phyloP scores from a whole-genome alignment of 2,113 vertebrate genomes.

The Phoenicopterus ruber region DNA sequence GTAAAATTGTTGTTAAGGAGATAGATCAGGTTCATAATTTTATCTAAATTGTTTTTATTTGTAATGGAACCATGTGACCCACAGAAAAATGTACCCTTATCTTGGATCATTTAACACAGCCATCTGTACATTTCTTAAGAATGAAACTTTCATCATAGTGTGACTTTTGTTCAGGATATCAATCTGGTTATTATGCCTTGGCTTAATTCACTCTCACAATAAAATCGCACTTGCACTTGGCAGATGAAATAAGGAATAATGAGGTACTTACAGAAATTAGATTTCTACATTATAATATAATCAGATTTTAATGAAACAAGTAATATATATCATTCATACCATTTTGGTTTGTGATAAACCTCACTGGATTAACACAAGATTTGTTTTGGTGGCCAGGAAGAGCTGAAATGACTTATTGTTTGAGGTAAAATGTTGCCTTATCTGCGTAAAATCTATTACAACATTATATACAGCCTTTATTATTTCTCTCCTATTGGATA shows the following conservation, averaged over 20 bases:
- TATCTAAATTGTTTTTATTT: conserved; percentile 39
- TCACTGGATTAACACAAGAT: conserved; percentile 32
- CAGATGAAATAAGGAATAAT: conserved; percentile 75
- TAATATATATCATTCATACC: conserved; percentile 56
- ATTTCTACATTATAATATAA: conserved; percentile 72
- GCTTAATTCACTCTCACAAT: conserved; percentile 66
- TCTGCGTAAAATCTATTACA: conserved; percentile 59
- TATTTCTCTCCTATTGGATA: conserved; percentile 68
- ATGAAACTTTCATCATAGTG: conserved; percentile 16
- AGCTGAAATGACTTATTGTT: conserved; percentile 59
- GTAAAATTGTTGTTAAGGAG: not conserved
- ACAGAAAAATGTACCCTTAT: conserved; percentile 28
- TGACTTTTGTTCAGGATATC: conserved; percentile 48
- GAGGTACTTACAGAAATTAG: conserved; percentile 71
- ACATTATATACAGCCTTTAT: conserved; percentile 64
- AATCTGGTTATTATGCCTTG: conserved; percentile 45
- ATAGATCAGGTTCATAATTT: not conserved
- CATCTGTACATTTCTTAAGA: conserved; percentile 56
- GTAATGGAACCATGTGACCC: conserved; percentile 6
- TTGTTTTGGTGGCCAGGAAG: conserved; percentile 54
- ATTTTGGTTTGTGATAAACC: conserved; percentile 59
- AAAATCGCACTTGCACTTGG: conserved; percentile 63
- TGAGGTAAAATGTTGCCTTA: conserved; percentile 61
- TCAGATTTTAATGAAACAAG: conserved; percentile 74
- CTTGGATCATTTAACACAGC: conserved; percentile 45